Conservation (phyloP, 2,888 invertebrate genomes). For the Pristionchus entomophagus region DNA sequence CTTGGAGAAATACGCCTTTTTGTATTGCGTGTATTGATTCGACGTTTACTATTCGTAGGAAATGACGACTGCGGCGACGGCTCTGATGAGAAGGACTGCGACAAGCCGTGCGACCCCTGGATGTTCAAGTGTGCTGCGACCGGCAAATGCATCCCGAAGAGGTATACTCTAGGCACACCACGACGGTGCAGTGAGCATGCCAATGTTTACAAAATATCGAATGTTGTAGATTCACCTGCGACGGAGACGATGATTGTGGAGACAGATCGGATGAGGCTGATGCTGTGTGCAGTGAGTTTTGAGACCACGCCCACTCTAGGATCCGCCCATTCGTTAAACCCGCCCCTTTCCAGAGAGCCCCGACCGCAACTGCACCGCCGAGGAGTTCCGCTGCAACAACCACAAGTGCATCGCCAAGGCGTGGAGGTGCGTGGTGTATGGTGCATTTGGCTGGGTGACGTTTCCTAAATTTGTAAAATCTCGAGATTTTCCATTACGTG, state of each 20-base stretch:
- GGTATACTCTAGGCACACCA: conserved; percentile 78
- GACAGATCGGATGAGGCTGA: conserved; percentile 92
- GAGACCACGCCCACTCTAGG: background rate
- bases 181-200: background rate
- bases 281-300: conserved; percentile 81
- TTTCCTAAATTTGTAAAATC: background rate
- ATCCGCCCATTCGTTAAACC: background rate
- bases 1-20: background rate
- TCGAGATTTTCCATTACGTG: background rate
- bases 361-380: conserved; percentile 86
- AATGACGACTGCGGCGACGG: conserved; percentile 75
- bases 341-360: conserved; percentile 59
- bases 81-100: conserved; percentile 74
- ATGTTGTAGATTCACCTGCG: conserved; percentile 66
- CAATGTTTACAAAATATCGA: background rate
- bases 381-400: conserved; percentile 93
- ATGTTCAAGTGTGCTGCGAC: conserved; percentile 79
- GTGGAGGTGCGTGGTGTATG: conserved; percentile 80
- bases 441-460: background rate
- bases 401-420: conserved; percentile 93
- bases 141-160: conserved; percentile 85
- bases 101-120: conserved; percentile 75
- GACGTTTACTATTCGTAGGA: conserved; percentile 44
- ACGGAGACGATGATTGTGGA: conserved; percentile 89
- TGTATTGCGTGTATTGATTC: background rate